These are phyloP conservation scores for Pygmarrhopalites habei DNA, from an alignment of 1,140 invertebrate species.

Conservation along the genomic window DNA sequence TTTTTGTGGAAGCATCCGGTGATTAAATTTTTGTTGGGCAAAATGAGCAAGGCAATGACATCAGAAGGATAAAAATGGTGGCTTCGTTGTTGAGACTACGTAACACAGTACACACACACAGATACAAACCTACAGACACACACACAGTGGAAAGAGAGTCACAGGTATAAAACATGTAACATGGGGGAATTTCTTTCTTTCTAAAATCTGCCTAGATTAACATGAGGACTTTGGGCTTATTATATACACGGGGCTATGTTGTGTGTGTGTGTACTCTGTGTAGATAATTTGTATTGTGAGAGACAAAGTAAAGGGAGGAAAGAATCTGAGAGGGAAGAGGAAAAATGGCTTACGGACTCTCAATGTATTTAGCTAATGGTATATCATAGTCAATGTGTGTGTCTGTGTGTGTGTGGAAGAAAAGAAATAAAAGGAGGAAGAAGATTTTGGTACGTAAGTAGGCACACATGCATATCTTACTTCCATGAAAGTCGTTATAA, in stretches of 20 bases:
- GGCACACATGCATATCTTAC: too few species aligned
- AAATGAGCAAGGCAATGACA: slow-evolving; percentile 41
- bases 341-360: neutral
- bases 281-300: slow-evolving; percentile 10
- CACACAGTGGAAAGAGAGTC: neutral
- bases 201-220: slow-evolving; percentile 17
- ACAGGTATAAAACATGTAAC: neutral
- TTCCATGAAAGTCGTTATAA: too few species aligned
- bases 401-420: too few species aligned
- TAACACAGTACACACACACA: too few species aligned
- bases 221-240: neutral
- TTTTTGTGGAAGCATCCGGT: slow-evolving; percentile 39
- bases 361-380: too few species aligned
- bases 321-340: too few species aligned
- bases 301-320: neutral
- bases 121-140: too few species aligned
- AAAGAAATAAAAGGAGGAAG: too few species aligned
- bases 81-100: slow-evolving; percentile 16
- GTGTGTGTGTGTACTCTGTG: too few species aligned
- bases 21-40: slow-evolving; percentile 40
- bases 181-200: slow-evolving; percentile 18
- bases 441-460: too few species aligned
- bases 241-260: too few species aligned
- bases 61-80: slow-evolving; percentile 36
- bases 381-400: too few species aligned